Evolutionary conservation across 1,140 invertebrate species (phyloP).

Genomic region (Drosophila paulistorum): DNA sequence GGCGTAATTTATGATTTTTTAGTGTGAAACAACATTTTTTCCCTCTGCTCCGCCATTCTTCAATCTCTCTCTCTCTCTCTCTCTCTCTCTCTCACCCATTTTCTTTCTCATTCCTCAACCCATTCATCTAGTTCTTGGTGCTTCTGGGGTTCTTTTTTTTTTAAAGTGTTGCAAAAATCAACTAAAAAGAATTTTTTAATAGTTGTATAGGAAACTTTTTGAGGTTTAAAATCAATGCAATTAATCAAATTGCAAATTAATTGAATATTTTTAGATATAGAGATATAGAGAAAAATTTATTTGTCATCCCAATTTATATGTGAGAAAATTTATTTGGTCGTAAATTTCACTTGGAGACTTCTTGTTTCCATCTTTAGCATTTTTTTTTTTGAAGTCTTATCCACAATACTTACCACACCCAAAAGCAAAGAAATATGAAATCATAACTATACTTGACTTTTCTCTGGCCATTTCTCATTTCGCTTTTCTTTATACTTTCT

Average conservation of each 20-base stretch:
- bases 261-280: background rate
- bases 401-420: background rate
- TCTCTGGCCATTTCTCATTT: conserved; percentile 4
- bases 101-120: background rate
- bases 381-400: background rate
- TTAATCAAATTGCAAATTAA: background rate
- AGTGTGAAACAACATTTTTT: conserved; percentile 66
- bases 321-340: background rate
- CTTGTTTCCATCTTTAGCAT: background rate
- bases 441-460: conserved; percentile 8
- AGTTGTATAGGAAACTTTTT: background rate
- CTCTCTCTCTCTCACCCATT: background rate
- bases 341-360: background rate
- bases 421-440: background rate
- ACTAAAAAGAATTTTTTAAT: background rate
- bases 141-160: background rate
- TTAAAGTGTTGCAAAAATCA: background rate
- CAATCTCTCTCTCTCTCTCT: conserved; percentile 9
- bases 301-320: conserved; percentile 5
- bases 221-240: background rate
- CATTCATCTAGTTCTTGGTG: background rate
- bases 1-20: conserved; percentile 80
- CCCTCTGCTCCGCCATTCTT: conserved; percentile 34
- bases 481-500: conserved; percentile 6
- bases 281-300: background rate